Evolutionary conservation across 92 coral and sea anemone species (phyloP).

Genomic region (Phenganax marumi): DNA sequence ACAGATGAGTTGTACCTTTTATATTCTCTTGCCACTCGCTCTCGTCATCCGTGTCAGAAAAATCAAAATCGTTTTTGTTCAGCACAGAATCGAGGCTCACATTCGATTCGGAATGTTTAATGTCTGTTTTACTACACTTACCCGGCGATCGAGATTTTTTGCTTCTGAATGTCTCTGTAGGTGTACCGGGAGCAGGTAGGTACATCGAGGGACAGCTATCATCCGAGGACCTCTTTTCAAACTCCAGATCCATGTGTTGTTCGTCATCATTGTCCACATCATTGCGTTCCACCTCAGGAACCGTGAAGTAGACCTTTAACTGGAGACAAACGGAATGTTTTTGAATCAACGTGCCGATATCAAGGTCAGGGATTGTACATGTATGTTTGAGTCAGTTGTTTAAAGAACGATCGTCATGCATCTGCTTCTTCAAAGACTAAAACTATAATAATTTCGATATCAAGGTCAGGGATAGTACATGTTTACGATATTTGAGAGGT

Average conservation of each 20-base stretch:
- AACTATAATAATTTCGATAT: too few species aligned
- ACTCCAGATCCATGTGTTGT: background rate
- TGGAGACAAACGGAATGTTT: background rate
- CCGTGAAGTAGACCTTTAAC: slow-evolving; percentile 23
- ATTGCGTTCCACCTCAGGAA: slow-evolving; percentile 12
- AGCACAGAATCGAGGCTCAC: slow-evolving; percentile 36
- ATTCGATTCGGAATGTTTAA: slow-evolving; percentile 38
- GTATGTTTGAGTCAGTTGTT: too few species aligned
- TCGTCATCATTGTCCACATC: background rate
- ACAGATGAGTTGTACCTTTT: slow-evolving; percentile 32
- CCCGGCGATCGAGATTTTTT: background rate
- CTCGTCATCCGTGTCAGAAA: slow-evolving; percentile 82
- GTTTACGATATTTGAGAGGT: too few species aligned
- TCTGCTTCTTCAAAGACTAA: too few species aligned
- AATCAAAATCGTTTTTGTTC: slow-evolving; percentile 66
- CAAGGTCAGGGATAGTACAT: too few species aligned
- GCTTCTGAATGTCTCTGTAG: slow-evolving; percentile 9
- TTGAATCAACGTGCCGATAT: too few species aligned
- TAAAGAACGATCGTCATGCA: too few species aligned
- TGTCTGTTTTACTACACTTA: background rate
- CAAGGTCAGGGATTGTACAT: too few species aligned
- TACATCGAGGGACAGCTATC: background rate
- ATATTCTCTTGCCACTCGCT: slow-evolving; percentile 66
- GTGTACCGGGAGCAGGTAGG: slow-evolving; percentile 22
- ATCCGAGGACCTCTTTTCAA: background rate